Conservation (phyloP, 2,797 vertebrate genomes). For the Scomberomorus guttatus region DNA sequence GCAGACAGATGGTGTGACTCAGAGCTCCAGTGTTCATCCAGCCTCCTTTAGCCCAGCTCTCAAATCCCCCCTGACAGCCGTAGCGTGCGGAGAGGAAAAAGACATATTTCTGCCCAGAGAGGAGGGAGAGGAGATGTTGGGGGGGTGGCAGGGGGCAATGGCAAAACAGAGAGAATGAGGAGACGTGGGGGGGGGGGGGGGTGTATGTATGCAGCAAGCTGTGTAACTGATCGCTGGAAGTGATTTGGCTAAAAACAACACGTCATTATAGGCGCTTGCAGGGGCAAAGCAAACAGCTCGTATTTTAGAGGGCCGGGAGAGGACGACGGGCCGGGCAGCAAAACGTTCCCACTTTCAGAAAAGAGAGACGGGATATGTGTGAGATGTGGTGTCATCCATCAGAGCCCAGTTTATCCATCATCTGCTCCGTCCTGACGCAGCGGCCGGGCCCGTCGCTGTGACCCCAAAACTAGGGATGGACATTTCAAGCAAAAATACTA, state of each 20-base stretch:
- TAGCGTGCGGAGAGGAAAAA: slow-evolving; percentile 93
- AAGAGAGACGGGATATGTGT: slow-evolving; percentile 4
- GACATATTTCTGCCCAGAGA: slow-evolving; percentile 89
- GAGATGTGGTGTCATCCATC: slow-evolving; percentile 57
- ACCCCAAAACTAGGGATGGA: slow-evolving; percentile 5
- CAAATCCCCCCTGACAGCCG: slow-evolving; percentile 92
- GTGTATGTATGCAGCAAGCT: slow-evolving; percentile 69
- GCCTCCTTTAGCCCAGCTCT: slow-evolving; percentile 81
- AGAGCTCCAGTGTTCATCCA: slow-evolving; percentile 67
- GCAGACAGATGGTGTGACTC: slow-evolving; percentile 57
- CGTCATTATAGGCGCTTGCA: slow-evolving; percentile 92
- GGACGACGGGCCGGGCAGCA: slow-evolving; percentile 16
- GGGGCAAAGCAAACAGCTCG: slow-evolving; percentile 95
- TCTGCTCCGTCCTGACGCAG: slow-evolving; percentile 2
- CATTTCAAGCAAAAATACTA: too few species aligned
- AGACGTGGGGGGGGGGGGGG: slow-evolving; percentile 68
- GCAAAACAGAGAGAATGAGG: slow-evolving; percentile 84
- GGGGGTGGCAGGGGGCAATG: slow-evolving; percentile 75
- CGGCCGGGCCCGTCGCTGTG: neutral
- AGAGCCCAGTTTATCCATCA: slow-evolving; percentile 61
- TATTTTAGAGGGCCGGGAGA: slow-evolving; percentile 85
- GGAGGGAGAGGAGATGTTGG: slow-evolving; percentile 84
- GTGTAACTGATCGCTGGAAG: slow-evolving; percentile 94
- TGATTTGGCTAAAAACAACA: slow-evolving; percentile 98
- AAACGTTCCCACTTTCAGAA: neutral